phyloP scores from a whole-genome alignment of 2,113 vertebrate species.

The Ciconia stormi region DNA sequence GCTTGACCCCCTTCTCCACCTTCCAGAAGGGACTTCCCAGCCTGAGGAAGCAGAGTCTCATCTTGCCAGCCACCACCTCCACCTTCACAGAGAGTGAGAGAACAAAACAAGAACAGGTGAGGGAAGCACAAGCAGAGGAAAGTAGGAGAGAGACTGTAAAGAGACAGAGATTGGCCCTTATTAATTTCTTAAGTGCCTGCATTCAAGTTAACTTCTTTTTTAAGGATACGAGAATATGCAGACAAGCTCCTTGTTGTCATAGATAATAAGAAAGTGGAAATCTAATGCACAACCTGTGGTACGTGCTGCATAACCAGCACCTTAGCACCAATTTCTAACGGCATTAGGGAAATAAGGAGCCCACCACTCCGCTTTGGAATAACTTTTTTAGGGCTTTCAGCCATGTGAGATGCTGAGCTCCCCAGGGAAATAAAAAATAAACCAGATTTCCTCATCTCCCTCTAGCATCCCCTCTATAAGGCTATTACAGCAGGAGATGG shows the following conservation, averaged over 20 bases:
- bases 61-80: conserved; percentile 88
- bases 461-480: not conserved
- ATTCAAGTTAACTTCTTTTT: not conserved
- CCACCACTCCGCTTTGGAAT: not conserved
- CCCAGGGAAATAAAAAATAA: not conserved
- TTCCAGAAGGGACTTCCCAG: conserved; percentile 82
- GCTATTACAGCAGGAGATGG: not conserved
- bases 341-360: not conserved
- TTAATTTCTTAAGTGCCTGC: not conserved
- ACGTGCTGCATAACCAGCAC: not conserved
- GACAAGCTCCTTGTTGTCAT: not conserved
- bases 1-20: conserved; percentile 84
- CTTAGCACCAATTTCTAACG: not conserved
- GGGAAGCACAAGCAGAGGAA: not conserved
- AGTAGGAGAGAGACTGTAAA: not conserved
- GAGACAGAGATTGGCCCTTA: not conserved
- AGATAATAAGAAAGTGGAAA: not conserved
- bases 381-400: not conserved
- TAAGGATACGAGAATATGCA: not conserved
- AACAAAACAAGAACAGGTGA: not conserved
- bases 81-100: conserved; percentile 57
- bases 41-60: conserved; percentile 57
- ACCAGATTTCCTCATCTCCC: not conserved
- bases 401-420: not conserved
- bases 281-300: not conserved